Evolutionary conservation across 2,113 vertebrate species (phyloP), one percentile per base, ranked within the genome.

Genomic region (Herpetotheres cachinnans): DNA sequence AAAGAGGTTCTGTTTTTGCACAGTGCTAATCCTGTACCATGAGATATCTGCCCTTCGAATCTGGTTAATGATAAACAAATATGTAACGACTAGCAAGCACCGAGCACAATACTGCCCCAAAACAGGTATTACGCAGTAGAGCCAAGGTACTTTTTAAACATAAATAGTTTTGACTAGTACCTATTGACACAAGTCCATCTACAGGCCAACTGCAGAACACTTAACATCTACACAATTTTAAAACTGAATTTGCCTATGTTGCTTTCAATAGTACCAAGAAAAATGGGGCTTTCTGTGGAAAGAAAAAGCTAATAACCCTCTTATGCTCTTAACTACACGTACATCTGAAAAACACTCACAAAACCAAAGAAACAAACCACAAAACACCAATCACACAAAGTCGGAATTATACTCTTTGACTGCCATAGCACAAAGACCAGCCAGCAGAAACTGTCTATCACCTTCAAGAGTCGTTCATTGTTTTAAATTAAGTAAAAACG

Each of bases 301-400:
- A 89, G 27, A 27, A 26, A 52, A 50, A 58, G 4, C 8, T 14
- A 49, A 54, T 15, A 44, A 2, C 12, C 9, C n/a, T 71, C 58
- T 76, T 14, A 42, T 0, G 1, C 15, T 50, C 44, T 47, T n/a
- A 63, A 46, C 22, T 77, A 81, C 29, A 54, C 0, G 0, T 4
- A 40, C 4, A 12, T 3, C 52, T 67, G 32, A 19, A 79, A 62
- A 56, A 79, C 29, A 8, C 1, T 34, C 6, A 30, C 2, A 38
- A 26, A 56, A 29, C 0, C 4, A 56, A 40, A 4, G 9, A 11
- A 32, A 32, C 7, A 20, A 77, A n/a, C 12, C 16, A 72, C 54
- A 49, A 34, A 4, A 8, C 19, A 81, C 8, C 44, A 16, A 21
- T 10, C 10, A 61, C 6, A 38, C 13, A 3, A 55, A 59, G 22